A percentile compares a stretch with the other conserved stretches of the same genome.
These are phyloP conservation scores for Epinephelus lanceolatus DNA, from an alignment of 2,113 vertebrate genomes.

Conservation along the genomic window DNA sequence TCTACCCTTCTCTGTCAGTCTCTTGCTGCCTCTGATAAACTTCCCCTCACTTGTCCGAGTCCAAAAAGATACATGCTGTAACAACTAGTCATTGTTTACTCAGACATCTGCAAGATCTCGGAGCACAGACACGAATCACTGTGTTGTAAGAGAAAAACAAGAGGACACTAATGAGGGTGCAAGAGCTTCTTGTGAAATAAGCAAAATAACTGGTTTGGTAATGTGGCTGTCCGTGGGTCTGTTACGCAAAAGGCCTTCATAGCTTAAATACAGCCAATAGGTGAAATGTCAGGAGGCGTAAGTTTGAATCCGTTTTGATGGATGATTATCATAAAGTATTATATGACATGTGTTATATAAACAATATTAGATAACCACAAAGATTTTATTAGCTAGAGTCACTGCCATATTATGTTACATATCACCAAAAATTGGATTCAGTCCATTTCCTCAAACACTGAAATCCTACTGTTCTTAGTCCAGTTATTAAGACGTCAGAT, in stretches of 20 bases:
- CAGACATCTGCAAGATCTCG: conserved; percentile 12
- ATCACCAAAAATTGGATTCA: too few species aligned
- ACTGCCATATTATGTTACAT: background rate
- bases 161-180: background rate
- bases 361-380: background rate
- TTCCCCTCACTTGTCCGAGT: background rate
- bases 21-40: background rate
- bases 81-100: conserved; percentile 18
- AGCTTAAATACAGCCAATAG: background rate
- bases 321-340: background rate
- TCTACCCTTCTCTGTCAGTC: background rate
- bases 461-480: background rate
- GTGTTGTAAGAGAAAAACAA: background rate
- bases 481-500: background rate
- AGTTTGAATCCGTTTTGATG: background rate
- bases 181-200: background rate
- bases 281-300: background rate
- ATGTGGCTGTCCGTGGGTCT: background rate
- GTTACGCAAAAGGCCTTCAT: background rate
- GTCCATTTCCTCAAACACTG: background rate
- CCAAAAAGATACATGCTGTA: background rate
- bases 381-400: background rate
- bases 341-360: background rate
- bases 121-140: background rate
- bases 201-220: background rate